Evolutionary conservation across 2,113 vertebrate species (phyloP), one percentile per base, ranked within the genome.

Genomic region (Pelmatolapia mariae): DNA sequence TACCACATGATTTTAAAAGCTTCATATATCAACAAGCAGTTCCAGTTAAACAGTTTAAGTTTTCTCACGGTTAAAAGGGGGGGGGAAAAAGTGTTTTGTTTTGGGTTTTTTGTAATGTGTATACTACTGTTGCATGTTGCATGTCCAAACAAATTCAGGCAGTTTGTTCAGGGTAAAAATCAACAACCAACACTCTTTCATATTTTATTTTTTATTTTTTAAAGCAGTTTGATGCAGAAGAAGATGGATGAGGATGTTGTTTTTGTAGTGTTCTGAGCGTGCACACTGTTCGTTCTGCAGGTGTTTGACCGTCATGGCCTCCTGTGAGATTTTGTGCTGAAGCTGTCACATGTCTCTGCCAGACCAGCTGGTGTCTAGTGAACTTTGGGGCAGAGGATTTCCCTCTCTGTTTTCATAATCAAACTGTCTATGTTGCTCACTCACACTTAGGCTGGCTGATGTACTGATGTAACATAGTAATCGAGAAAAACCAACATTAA

Each of bases 351-450:
- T 81, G 89, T 85, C 59, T 38, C 66, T 71, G 81, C 29, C 36
- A 8, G 88, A 33, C 87, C 89, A 89, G 86, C 89, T 76, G 76
- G 45, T 84, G 68, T 87, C 79, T 81, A 4, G 40, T 87, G 87
- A 93, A 89, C 86, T 86, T 43, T 0, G 5, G 83, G 82, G 33
- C 79, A 89, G 88, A 92, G 88, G 88, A 91, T 92, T 91, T 92
- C 91, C 86, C 82, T 53, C 68, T 76, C 76, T 73, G 82, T 82
- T 10, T 40, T 86, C 71, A 54, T 86, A 36, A 76, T 86, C 54
- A 80, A 68, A 80, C 80, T 57, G 52, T 52, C 71, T 50, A 19
- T 47, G 71, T 50, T 47, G 71, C 15, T 76, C 10, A 50, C 43
- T 12, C 47, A 40, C 26, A 61, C 53, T 38, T 6, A 9, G 33